Base-by-base conservation (phyloP, 2,113 vertebrate genomes). In the Notarius lentiginosus region DNA sequence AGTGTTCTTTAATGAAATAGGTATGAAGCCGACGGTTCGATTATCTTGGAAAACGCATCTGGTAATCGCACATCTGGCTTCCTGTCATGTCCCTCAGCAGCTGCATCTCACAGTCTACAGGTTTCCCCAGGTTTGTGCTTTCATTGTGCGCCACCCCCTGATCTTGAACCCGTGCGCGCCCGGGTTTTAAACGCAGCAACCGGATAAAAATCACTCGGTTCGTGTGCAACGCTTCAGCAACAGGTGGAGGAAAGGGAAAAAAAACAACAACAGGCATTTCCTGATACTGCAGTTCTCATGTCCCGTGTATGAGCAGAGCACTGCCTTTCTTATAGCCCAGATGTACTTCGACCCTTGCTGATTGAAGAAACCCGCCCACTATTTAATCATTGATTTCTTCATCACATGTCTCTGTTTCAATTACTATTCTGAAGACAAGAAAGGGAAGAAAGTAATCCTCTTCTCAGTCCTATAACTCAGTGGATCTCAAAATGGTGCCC, bases 351-450 rank as follows among this genome's bases (percentile, higher is more conserved):
- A 89, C 79, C 86, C 80, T 49, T 53, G 7, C 6, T 65, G 41
- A 87, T n/a, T 56, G 55, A 86, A 72, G n/a, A 83, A 58, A 47
- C 83, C 20, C 34, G 20, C 66, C 70, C 27, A 51, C 51, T 76
- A 82, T 82, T 65, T 87, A 83, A 87, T 89, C 30, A 89, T 87
- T 89, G 47, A 89, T 82, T 82, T 53, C 11, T 65, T 15, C 27
- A 34, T 15, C 10, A 53, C 73, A 53, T 76, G 47, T 53, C 12
- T 73, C 4, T 73, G 49, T 47, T 73, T 49, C 18, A 22, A 22
- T 73, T 49, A 73, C 18, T n/a, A 12, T 76, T 76, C 12, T n/a
- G 10, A 24, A 75, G 10, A 10, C 41, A 20, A 30, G 18, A 22
- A 51, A 24, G 5, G 5, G 22, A 51, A 53, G 22, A 6, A 77